phyloP scores from a whole-genome alignment of 2,113 vertebrate genomes.

The Beaufortia kweichowensis region DNA sequence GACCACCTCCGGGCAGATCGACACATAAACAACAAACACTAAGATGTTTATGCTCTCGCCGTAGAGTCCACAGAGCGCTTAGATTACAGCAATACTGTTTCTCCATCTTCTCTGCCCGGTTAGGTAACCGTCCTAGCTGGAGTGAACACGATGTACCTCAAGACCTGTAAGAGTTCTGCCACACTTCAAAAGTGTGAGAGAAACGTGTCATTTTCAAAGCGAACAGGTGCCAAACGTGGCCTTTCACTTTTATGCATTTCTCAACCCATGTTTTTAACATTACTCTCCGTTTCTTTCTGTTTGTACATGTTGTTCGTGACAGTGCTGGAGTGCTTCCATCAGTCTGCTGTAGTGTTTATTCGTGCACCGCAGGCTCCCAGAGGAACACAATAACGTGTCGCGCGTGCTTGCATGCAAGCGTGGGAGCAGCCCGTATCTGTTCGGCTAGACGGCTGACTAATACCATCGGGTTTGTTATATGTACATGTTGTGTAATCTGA shows the following conservation, averaged over 20 bases:
- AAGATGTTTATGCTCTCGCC: conserved; percentile 4
- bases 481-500: not conserved
- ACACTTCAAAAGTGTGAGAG: not conserved
- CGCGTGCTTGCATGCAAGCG: not conserved
- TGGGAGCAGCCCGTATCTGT: conserved; percentile 26
- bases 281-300: not conserved
- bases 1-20: conserved; percentile 25
- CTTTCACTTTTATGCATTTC: not conserved
- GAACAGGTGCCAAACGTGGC: not conserved
- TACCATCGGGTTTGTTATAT: conserved; percentile 20
- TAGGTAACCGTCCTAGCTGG: conserved; percentile 22
- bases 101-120: not conserved
- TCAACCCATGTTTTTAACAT: not conserved
- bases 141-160: not conserved
- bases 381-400: not conserved
- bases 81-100: conserved; percentile 9
- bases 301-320: conserved; percentile 28
- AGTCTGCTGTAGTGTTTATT: conserved; percentile 36
- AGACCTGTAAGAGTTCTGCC: not conserved
- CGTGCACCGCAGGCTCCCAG: not conserved
- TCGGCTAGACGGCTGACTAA: conserved; percentile 38
- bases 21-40: conserved; percentile 32
- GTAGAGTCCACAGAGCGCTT: not conserved
- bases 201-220: not conserved
- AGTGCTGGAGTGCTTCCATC: conserved; percentile 3